phyloP scores from a whole-genome alignment of 2,888 invertebrate species.

The Melanotus villosus region DNA sequence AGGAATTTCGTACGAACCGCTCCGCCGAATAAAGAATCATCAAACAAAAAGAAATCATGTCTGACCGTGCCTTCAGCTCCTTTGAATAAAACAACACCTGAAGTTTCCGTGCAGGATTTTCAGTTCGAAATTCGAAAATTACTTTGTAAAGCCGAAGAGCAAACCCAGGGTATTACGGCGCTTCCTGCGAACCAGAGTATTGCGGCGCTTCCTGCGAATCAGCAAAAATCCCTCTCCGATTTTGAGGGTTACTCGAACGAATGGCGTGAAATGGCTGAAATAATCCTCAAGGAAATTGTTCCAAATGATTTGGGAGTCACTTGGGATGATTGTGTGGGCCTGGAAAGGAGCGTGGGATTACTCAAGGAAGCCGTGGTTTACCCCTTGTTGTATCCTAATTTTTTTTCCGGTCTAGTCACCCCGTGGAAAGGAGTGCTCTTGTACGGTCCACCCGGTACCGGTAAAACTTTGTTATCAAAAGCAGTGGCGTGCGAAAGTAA shows the following conservation, averaged over 20 bases:
- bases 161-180: not conserved
- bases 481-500: slow-evolving; percentile 87
- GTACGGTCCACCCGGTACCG: slow-evolving; percentile 85
- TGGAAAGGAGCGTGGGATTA: slow-evolving; percentile 80
- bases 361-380: slow-evolving; percentile 91
- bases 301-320: slow-evolving; percentile 76
- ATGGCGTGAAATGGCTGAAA: slow-evolving; percentile 76
- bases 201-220: too few relatives aligned
- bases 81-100: not conserved
- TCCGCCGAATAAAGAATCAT: not conserved
- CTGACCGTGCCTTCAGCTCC: not conserved
- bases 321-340: slow-evolving; percentile 88
- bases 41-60: slow-evolving; percentile 7
- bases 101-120: not conserved
- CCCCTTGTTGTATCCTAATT: slow-evolving; percentile 80
- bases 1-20: not conserved
- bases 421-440: slow-evolving; percentile 84
- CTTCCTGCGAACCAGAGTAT: not conserved
- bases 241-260: slow-evolving; percentile 69
- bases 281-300: slow-evolving; percentile 77
- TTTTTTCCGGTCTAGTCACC: slow-evolving; percentile 77
- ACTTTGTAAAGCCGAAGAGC: not conserved
- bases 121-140: slow-evolving; percentile 31
- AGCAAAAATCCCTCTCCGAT: slow-evolving; percentile 54
- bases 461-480: slow-evolving; percentile 92